Conservation (phyloP, 2,888 invertebrate genomes). For the Chamaedrilus cognettii region DNA sequence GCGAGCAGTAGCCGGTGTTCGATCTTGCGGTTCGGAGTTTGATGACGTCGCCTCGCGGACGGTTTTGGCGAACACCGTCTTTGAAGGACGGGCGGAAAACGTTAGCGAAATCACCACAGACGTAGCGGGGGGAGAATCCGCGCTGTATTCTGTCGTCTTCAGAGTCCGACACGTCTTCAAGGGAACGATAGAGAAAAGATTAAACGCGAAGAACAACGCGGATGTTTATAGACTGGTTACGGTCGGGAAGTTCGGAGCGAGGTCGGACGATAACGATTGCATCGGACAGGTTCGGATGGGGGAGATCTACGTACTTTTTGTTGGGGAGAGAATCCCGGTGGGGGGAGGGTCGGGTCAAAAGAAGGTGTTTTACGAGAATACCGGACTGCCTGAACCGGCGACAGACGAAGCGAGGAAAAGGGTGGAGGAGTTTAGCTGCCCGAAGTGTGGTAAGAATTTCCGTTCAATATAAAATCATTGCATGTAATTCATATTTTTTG, state of each 20-base stretch:
- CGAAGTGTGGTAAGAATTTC: slow-evolving; percentile 17
- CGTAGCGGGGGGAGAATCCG: not conserved
- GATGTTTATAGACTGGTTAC: slow-evolving; percentile 4
- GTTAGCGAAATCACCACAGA: too few relatives aligned
- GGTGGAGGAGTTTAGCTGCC: slow-evolving; percentile 3
- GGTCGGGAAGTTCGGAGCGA: slow-evolving; percentile 7
- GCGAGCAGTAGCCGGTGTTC: too few relatives aligned
- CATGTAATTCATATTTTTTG: too few relatives aligned
- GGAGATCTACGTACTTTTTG: slow-evolving; percentile 12
- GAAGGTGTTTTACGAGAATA: slow-evolving; percentile 6
- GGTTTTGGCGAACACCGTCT: slow-evolving; percentile 11
- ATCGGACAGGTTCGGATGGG: slow-evolving; percentile 7
- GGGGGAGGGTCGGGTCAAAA: not conserved
- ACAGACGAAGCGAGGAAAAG: slow-evolving; percentile 4
- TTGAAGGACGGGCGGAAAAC: slow-evolving; percentile 2
- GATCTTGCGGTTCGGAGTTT: slow-evolving; percentile 14
- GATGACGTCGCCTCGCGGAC: slow-evolving; percentile 15
- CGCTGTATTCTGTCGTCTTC: slow-evolving; percentile 3
- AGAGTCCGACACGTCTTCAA: slow-evolving; percentile 11
- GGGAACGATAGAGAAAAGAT: slow-evolving; percentile 1
- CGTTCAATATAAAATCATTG: too few relatives aligned
- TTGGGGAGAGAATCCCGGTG: not conserved
- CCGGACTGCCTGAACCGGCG: slow-evolving; percentile 5
- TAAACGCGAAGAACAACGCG: slow-evolving; percentile 2
- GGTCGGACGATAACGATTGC: not conserved